phyloP scores from a whole-genome alignment of 1,140 invertebrate genomes.

The Aphaenogaster floridana region DNA sequence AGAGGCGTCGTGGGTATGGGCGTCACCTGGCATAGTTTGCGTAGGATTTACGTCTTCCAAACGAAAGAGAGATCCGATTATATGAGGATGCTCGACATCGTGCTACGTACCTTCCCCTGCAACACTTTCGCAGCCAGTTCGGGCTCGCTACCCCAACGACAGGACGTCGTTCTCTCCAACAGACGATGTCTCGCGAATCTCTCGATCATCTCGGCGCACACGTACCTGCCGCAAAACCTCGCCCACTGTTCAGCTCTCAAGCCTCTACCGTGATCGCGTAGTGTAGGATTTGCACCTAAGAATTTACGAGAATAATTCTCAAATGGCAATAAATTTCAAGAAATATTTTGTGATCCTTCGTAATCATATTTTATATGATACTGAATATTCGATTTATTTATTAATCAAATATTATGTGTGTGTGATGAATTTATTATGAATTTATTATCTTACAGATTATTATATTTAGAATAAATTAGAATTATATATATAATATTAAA shows the following conservation, averaged over 20 bases:
- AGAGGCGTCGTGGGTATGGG: constrained; percentile 77
- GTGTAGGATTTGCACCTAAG: constrained; percentile 91
- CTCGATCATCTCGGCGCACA: constrained; percentile 92
- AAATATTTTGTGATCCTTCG: background rate
- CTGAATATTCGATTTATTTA: background rate
- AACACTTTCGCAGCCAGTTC: constrained; percentile 87
- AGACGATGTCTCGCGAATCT: constrained; percentile 89
- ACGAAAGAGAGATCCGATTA: background rate
- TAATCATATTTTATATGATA: background rate
- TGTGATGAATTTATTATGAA: too few species aligned
- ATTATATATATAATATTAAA: background rate
- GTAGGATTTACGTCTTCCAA: background rate
- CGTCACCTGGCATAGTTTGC: constrained; percentile 73
- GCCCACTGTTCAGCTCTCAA: constrained; percentile 93
- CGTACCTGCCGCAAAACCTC: constrained; percentile 91
- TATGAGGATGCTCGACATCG: background rate
- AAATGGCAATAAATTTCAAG: background rate
- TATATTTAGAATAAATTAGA: background rate
- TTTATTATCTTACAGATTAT: background rate
- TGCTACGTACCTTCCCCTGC: constrained; percentile 85
- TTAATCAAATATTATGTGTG: background rate
- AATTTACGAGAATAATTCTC: constrained; percentile 38
- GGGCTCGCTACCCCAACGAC: constrained; percentile 89
- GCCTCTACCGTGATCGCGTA: constrained; percentile 91
- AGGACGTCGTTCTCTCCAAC: constrained; percentile 87